These are phyloP conservation scores for Nebria ingens DNA, from an alignment of 1,140 invertebrate species.

Conservation along the genomic window DNA sequence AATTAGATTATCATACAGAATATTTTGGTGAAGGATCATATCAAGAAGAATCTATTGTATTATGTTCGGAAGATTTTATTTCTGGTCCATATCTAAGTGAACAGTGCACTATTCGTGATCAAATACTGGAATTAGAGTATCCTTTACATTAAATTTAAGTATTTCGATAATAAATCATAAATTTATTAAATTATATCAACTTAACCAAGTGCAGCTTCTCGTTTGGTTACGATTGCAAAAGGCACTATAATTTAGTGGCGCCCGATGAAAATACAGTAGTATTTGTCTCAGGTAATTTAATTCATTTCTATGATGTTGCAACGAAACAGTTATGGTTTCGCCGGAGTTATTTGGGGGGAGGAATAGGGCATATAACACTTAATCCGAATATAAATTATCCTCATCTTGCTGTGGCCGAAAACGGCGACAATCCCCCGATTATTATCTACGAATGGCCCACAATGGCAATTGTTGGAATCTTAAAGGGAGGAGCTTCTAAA, in stretches of 20 bases:
- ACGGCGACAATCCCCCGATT: constrained; percentile 67
- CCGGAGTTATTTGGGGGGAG: constrained; percentile 58
- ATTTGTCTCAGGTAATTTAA: constrained; percentile 69
- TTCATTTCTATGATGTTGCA: constrained; percentile 62
- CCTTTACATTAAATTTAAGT: constrained; percentile 36
- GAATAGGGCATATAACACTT: constrained; percentile 71
- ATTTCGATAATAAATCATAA: too few species aligned
- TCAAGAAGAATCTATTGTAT: constrained; percentile 20
- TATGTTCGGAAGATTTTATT: constrained; percentile 27
- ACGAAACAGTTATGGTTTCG: constrained; percentile 55
- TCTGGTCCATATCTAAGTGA: constrained; percentile 27
- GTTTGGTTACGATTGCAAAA: constrained; percentile 77
- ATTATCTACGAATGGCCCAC: constrained; percentile 75
- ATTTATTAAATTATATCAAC: too few species aligned
- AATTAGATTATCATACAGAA: not conserved
- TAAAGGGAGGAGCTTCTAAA: constrained; percentile 59
- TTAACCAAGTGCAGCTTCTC: too few species aligned
- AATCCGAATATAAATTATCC: constrained; percentile 51
- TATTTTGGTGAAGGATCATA: constrained; percentile 16
- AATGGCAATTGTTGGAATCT: constrained; percentile 57
- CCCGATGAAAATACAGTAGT: constrained; percentile 60
- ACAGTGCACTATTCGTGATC: constrained; percentile 24
- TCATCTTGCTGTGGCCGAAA: constrained; percentile 77
- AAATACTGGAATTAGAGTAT: constrained; percentile 34
- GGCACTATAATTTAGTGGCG: constrained; percentile 65